Evolutionary conservation across 2,113 vertebrate species (phyloP).

Genomic region (Todiramphus saurophagus): DNA sequence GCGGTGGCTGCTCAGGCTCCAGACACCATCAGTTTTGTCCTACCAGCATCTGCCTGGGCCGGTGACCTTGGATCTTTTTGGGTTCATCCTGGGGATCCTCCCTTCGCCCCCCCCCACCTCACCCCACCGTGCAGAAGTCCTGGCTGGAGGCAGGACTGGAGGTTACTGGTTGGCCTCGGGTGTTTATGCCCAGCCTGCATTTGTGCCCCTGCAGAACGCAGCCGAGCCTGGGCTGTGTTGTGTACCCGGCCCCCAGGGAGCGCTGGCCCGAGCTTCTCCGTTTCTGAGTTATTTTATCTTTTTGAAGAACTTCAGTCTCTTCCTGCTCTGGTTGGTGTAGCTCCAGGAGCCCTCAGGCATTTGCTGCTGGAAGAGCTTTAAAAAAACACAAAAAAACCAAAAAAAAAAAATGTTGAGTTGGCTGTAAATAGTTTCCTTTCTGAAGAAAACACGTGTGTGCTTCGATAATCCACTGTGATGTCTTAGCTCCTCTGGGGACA

Average conservation of each 20-base stretch:
- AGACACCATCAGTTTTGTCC: rapidly evolving
- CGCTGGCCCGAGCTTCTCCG: not conserved
- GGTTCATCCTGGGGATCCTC: not conserved
- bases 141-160: not conserved
- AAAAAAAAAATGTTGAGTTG: not conserved
- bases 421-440: conserved; percentile 26
- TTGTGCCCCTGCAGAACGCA: not conserved
- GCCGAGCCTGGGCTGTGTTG: conserved; percentile 20
- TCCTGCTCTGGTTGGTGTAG: not conserved
- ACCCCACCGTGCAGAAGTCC: not conserved
- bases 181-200: no score
- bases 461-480: conserved; percentile 14
- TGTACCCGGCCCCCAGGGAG: not conserved
- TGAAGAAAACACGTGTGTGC: not conserved
- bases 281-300: not conserved
- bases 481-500: conserved; percentile 10
- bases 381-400: not conserved
- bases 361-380: conserved; percentile 36
- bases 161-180: not conserved
- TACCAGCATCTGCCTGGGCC: not conserved
- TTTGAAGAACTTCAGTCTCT: not conserved
- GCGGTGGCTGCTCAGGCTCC: rapidly evolving
- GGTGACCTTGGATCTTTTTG: not conserved
- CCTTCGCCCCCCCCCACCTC: not conserved
- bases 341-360: not conserved